These are phyloP conservation scores for Eulemur rubriventer DNA, from an alignment of 2,797 vertebrate genomes.

Conservation along the genomic window DNA sequence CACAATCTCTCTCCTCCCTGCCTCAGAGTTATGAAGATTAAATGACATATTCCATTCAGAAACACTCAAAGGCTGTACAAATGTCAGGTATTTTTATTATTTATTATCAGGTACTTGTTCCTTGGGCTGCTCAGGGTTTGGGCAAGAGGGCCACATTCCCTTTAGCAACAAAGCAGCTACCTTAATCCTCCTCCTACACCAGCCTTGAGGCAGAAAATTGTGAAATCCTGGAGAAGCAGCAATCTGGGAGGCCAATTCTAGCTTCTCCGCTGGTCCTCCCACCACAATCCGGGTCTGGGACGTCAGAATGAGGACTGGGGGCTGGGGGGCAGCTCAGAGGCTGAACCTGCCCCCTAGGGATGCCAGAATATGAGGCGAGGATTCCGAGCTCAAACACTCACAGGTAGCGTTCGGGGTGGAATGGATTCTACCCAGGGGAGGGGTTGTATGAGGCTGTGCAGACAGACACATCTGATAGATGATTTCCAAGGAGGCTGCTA, in stretches of 20 bases:
- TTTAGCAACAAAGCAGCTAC: background rate
- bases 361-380: conserved; percentile 21
- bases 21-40: conserved; percentile 37
- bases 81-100: background rate
- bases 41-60: background rate
- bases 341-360: conserved; percentile 59
- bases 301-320: background rate
- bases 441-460: background rate
- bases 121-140: background rate
- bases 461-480: background rate
- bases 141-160: background rate
- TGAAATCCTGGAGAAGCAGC: background rate
- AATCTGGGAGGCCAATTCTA: background rate
- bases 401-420: conserved; percentile 69
- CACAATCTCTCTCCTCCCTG: background rate
- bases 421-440: background rate
- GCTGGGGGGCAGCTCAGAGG: background rate
- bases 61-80: conserved; percentile 16
- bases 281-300: background rate
- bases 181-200: background rate
- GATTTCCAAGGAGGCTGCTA: conserved; percentile 51
- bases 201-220: background rate
- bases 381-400: conserved; percentile 62
- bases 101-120: conserved; percentile 18
- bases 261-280: background rate